These are phyloP conservation scores for Lamprologus sp. DNA, from an alignment of 2,113 vertebrate genomes.

Conservation along the genomic window DNA sequence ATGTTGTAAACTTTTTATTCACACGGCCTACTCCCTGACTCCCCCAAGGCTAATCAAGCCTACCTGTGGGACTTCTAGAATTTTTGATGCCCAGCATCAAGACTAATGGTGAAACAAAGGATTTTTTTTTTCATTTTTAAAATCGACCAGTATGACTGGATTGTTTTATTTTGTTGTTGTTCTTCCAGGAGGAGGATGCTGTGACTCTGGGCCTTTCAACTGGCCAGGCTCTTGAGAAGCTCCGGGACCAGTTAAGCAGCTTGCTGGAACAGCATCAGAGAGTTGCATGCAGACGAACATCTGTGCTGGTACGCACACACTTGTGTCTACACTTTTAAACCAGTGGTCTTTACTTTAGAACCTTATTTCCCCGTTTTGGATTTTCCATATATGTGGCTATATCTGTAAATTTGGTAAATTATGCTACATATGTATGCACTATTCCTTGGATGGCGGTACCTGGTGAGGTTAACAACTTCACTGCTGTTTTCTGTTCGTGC, in stretches of 20 bases:
- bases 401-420: background rate
- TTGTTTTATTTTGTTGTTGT: background rate
- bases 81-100: background rate
- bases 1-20: background rate
- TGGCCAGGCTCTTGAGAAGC: slow-evolving; percentile 80
- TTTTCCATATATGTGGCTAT: background rate
- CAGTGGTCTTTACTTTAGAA: background rate
- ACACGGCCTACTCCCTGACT: background rate
- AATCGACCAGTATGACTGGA: background rate
- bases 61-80: background rate
- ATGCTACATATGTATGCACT: background rate
- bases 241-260: slow-evolving; percentile 82
- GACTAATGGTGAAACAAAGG: background rate
- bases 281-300: slow-evolving; percentile 62
- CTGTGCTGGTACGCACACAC: slow-evolving; percentile 73
- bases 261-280: slow-evolving; percentile 85
- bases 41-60: background rate
- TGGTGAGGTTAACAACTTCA: background rate
- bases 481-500: background rate
- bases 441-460: background rate
- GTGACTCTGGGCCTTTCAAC: slow-evolving; percentile 85
- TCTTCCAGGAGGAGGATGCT: slow-evolving; percentile 77
- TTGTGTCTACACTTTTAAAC: background rate
- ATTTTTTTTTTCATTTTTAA: background rate
- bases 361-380: background rate